A percentile compares a stretch with the other conserved stretches of the same genome.
These are phyloP conservation scores for Xestia xanthographa DNA, from an alignment of 2,888 invertebrate genomes.

Conservation along the genomic window DNA sequence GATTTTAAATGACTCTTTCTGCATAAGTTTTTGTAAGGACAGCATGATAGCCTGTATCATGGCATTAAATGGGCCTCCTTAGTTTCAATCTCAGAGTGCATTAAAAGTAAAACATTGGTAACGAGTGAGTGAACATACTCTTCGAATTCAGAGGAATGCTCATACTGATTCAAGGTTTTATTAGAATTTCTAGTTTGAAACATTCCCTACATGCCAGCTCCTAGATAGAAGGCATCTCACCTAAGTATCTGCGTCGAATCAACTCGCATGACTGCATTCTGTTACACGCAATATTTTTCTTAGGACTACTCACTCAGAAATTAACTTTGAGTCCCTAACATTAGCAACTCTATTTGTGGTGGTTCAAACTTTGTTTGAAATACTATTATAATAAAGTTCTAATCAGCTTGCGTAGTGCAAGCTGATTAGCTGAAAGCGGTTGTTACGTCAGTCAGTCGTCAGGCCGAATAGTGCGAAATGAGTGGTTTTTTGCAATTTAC, in stretches of 20 bases:
- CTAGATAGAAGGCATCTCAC: conserved; percentile 5
- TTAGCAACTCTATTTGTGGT: too few species aligned
- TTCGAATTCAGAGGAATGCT: neutral
- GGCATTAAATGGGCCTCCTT: neutral
- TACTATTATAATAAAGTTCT: too few species aligned
- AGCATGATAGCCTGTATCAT: neutral
- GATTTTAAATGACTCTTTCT: neutral
- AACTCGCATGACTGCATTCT: conserved; percentile 17
- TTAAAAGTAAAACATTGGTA: neutral
- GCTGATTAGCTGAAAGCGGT: too few species aligned
- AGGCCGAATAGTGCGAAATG: too few species aligned
- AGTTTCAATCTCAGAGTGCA: neutral
- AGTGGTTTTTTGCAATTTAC: too few species aligned
- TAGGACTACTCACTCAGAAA: neutral
- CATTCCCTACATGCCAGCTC: neutral
- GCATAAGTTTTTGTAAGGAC: neutral
- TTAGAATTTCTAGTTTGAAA: conserved; percentile 14
- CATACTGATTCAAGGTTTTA: neutral
- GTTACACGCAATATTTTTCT: conserved; percentile 22
- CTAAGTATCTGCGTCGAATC: neutral
- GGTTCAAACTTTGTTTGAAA: too few species aligned
- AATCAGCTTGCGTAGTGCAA: too few species aligned
- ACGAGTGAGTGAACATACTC: neutral
- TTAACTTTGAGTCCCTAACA: too few species aligned
- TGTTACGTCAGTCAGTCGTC: too few species aligned